Base-by-base conservation (phyloP, 2,888 invertebrate species). In the Ecdyonurus torrentis region DNA sequence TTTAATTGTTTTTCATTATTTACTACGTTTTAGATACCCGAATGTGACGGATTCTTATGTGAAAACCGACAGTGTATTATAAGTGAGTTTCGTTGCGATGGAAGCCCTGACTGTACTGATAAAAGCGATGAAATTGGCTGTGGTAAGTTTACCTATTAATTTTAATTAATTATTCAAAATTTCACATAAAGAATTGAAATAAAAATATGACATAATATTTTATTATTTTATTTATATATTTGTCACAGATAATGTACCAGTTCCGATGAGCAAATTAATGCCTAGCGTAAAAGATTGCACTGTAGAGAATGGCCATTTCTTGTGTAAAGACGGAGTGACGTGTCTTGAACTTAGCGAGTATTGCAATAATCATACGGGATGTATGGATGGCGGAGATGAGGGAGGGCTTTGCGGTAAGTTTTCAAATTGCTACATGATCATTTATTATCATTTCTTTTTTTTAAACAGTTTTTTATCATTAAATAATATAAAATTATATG, bases 311-410 rank as follows among this genome's bases (percentile, higher is more conserved):
- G 72, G 75, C 0, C 74, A 76, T 62, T 84, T 78, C 67, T 71
- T 81, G 5, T 85, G 85, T 66, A 70, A 71, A 2, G 75, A 81
- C 68, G 78, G 77, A 52, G 70, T 71, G 10, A 76, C 75, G n/a
- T 86, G 86, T 68, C 74, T 86, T 23, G 67, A 73, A 1, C 65
- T 81, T 1, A 66, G 70, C 0, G 68, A 76, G 61, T 77, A 80
- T 1, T 87, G 87, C 68, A 78, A 86, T 69, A 76, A 74, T 0
- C 72, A 70, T 2, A 37, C 70, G 0, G 77, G 86, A 64, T 86
- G 86, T 68, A 74, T 76, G 0, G 85, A 86, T 73, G 74, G 74
- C 37, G 82, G 82, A 10, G 86, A 87, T 71, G 86, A 86, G 73
- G 76, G 78, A 58, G 67, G 69, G 0, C 67, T 80, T 63, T 73